phyloP scores from a whole-genome alignment of 2,888 invertebrate genomes.

The Chrysina gloriosa region DNA sequence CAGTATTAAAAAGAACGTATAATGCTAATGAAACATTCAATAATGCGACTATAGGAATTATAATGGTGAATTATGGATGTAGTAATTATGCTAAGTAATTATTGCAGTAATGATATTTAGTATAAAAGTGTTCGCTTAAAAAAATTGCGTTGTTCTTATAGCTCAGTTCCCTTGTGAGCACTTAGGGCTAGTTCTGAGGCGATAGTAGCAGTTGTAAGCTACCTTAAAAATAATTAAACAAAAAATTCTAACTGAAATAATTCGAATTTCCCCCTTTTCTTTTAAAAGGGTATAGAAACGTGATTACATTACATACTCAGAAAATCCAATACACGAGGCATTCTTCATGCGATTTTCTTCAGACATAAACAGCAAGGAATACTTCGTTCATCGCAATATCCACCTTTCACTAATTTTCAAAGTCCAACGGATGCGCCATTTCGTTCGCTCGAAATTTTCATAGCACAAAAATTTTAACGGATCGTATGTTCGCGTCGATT shows the following conservation, averaged over 20 bases:
- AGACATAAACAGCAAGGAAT: neutral
- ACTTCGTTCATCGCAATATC: no score
- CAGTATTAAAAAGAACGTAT: no score
- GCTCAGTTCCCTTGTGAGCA: no score
- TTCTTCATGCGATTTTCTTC: neutral
- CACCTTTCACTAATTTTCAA: neutral
- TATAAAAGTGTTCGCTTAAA: no score
- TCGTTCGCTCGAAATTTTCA: neutral
- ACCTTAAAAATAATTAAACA: neutral
- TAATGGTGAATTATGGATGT: no score
- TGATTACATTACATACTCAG: slow-evolving; percentile 14
- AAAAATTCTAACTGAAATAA: neutral
- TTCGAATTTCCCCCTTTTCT: neutral
- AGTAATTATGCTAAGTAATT: no score
- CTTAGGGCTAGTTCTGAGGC: no score
- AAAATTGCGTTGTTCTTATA: no score
- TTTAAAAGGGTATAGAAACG: neutral
- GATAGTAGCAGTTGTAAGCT: no score
- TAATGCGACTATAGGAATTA: no score
- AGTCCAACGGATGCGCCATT: neutral
- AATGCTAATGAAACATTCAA: no score
- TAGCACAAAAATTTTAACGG: slow-evolving; percentile 7
- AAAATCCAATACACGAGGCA: slow-evolving; percentile 17
- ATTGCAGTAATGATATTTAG: no score
- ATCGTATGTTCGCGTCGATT: slow-evolving; percentile 1